These are phyloP conservation scores for Calliopum simillimum DNA, from an alignment of 2,888 invertebrate genomes.

Conservation along the genomic window DNA sequence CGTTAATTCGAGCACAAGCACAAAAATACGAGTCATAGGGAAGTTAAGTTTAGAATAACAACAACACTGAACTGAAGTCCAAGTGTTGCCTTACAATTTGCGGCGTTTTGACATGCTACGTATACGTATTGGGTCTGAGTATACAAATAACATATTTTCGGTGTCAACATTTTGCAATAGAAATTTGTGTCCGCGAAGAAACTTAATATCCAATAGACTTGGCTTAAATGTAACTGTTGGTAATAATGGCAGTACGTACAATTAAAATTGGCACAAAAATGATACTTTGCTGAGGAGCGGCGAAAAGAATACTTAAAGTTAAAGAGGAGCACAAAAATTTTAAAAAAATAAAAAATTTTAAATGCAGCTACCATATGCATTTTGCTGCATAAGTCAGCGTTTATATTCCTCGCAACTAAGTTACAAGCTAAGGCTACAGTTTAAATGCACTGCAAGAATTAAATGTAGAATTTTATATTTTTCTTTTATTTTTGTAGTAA, in stretches of 20 bases:
- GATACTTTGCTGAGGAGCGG: constrained; percentile 24
- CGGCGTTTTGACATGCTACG: background rate
- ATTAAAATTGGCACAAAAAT: constrained; percentile 6
- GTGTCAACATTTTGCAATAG: constrained; percentile 2
- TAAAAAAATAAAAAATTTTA: background rate
- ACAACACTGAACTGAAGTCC: constrained; percentile 1
- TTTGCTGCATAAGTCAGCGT: too few species aligned
- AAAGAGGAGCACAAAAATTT: background rate
- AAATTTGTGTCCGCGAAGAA: background rate
- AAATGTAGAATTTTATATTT: too few species aligned
- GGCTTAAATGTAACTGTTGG: constrained; percentile 25
- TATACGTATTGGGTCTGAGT: background rate
- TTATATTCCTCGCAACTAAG: too few species aligned
- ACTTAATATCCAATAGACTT: constrained; percentile 22
- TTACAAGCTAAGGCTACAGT: too few species aligned
- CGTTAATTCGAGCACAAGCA: background rate
- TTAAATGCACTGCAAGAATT: too few species aligned
- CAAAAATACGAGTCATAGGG: background rate
- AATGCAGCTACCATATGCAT: too few species aligned
- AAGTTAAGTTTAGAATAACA: background rate
- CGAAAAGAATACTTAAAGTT: background rate
- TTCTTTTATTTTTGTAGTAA: too few species aligned
- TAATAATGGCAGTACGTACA: background rate
- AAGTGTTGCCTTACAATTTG: constrained; percentile 6
- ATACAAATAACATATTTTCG: background rate